Base-by-base conservation (phyloP, 2,888 invertebrate genomes). In the Trichogramma dendrolimi region DNA sequence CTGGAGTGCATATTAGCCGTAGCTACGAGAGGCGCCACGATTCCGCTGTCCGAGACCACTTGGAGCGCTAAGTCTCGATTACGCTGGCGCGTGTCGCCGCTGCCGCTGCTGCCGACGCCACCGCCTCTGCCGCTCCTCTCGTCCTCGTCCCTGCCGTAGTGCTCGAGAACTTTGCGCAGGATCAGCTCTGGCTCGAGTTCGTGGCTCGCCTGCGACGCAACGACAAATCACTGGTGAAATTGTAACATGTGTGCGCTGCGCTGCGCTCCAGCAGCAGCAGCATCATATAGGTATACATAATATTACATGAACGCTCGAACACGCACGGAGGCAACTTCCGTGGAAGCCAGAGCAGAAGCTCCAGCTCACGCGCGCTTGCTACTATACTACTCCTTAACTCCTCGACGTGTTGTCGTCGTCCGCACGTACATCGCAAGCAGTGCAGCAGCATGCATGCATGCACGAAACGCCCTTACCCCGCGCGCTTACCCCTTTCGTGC, bases 21-120 rank as follows among this genome's bases (percentile, higher is more conserved):
- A 79, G 86, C 84, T 66, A 92, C 82, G 68, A 92, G 80, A 0
- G 95, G 96, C 1, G 94, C 91, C 38, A 91, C 86, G 27, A 92
- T 90, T 62, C 92, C 85, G 6, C 93, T 92, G 80, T 96, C 96
- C 58, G 94, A 93, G 65, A 97, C 84, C 63, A 95, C 87, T 75
- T 93, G 92, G 67, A 97, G 83, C 5, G 96, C 87, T 57, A 88
- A 85, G 77, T 94, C 91, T 42, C 93, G 84, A 74, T 88, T 85
- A 82, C 74, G 86, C 80, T 52, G 44, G 43, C 55, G 83, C 80
- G 52, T 80, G 79, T 81, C 84, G 41, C 10, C 38, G 4, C 4
- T 5, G 4, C 27, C 7, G 7, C 51, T 11, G 6, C 42, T 41
- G 1, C 7, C 10, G 14, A 5, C 41, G 27, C 1, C 27, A 3